A percentile compares a stretch with the other conserved stretches of the same genome.
Evolutionary conservation across 1,140 invertebrate genomes (phyloP).

Genomic region (Magallana gigas): DNA sequence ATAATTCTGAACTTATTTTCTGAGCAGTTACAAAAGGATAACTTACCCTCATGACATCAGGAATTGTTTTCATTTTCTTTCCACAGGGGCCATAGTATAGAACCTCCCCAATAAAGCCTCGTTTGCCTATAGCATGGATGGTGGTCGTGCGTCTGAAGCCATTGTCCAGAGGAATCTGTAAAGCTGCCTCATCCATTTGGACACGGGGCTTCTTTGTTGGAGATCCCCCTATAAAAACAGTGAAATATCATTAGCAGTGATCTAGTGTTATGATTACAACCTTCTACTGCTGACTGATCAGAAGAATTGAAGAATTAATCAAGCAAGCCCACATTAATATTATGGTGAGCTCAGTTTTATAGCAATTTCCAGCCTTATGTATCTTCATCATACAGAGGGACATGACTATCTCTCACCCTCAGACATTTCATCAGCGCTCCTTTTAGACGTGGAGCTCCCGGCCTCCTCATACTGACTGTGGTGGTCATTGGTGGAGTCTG

Average conservation of each 20-base stretch:
- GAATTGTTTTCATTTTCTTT: conserved; percentile 86
- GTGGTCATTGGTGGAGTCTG: conserved; percentile 12
- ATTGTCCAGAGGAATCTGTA: conserved; percentile 87
- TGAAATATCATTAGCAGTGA: no score
- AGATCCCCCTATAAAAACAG: conserved; percentile 46
- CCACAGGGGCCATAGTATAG: conserved; percentile 93
- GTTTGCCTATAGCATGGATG: conserved; percentile 87
- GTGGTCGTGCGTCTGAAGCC: conserved; percentile 95
- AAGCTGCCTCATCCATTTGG: conserved; percentile 81
- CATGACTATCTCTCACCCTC: conserved; percentile 45
- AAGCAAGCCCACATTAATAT: no score
- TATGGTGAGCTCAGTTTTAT: not conserved
- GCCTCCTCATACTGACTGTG: conserved; percentile 8
- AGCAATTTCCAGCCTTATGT: not conserved
- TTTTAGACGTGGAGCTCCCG: conserved; percentile 40
- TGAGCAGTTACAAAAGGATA: not conserved
- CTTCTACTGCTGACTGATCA: no score
- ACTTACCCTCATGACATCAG: conserved; percentile 86
- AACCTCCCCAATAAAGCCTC: conserved; percentile 85
- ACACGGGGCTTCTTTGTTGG: conserved; percentile 74
- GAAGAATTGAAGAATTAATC: no score
- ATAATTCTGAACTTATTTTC: no score
- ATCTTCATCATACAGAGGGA: not conserved
- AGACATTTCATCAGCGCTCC: conserved; percentile 57
- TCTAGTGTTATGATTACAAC: no score